Evolutionary conservation across 2,113 vertebrate genomes (phyloP).

Genomic region (Nesoenas mayeri): DNA sequence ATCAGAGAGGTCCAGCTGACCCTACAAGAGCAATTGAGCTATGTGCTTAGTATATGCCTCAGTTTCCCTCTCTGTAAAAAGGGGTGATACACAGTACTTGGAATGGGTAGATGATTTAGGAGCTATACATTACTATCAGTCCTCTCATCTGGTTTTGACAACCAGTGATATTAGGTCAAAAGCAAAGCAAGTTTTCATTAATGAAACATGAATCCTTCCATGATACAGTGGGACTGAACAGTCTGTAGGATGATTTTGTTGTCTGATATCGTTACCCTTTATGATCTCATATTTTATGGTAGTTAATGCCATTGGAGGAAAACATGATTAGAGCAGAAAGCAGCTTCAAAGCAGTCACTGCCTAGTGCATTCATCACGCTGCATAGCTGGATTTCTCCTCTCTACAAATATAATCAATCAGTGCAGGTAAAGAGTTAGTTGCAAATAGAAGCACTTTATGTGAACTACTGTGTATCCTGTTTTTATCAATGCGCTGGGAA

Average conservation of each 20-base stretch:
- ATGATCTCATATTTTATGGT: conserved; percentile 66
- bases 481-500: conserved; percentile 69
- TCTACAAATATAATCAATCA: conserved; percentile 55
- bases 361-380: conserved; percentile 40
- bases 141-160: neutral
- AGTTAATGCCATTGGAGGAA: conserved; percentile 58
- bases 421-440: conserved; percentile 59
- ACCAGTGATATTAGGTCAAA: conserved; percentile 23
- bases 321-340: conserved; percentile 68
- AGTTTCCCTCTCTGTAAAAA: neutral
- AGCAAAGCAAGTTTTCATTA: conserved; percentile 51
- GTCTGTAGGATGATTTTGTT: conserved; percentile 47
- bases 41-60: neutral
- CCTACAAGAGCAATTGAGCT: neutral
- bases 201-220: conserved; percentile 48
- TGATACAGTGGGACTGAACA: conserved; percentile 42
- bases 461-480: conserved; percentile 54
- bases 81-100: neutral
- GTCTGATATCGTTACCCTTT: conserved; percentile 56
- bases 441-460: conserved; percentile 58
- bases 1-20: neutral
- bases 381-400: conserved; percentile 44
- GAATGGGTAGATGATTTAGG: neutral
- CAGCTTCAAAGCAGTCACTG: conserved; percentile 50
- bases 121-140: neutral